Evolutionary conservation across 2,797 vertebrate genomes (phyloP).

Genomic region (Luscinia luscinia): DNA sequence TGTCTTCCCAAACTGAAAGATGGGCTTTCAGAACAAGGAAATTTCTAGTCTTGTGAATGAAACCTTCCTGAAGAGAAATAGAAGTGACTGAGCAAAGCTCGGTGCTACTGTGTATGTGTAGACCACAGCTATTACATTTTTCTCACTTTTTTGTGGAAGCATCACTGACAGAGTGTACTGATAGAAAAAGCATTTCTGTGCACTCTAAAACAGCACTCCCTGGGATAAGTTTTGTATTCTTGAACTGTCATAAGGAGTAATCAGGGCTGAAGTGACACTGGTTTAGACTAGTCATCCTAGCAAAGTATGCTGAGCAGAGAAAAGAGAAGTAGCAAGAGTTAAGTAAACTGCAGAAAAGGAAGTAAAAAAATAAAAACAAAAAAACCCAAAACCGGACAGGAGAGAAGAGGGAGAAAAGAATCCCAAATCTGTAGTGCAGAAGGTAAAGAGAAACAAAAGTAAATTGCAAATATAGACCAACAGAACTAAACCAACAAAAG

Average conservation of each 20-base stretch:
- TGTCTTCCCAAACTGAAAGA: not conserved
- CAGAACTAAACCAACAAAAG: not conserved
- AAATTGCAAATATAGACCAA: not conserved
- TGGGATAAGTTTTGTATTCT: not conserved
- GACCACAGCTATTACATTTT: not conserved
- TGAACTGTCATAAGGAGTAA: not conserved
- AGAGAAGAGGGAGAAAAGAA: too few species aligned
- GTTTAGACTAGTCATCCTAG: not conserved
- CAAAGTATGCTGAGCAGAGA: not conserved
- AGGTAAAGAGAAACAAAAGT: not conserved
- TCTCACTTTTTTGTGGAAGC: not conserved
- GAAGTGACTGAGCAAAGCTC: not conserved
- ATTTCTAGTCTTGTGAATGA: not conserved
- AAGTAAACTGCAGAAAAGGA: not conserved
- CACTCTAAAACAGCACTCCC: not conserved
- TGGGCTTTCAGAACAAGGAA: not conserved
- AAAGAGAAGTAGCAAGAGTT: not conserved
- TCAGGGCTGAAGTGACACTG: not conserved
- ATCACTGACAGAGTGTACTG: not conserved
- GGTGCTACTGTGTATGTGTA: accelerated
- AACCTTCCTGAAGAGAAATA: not conserved
- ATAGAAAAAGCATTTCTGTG: not conserved
- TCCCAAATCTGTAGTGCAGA: not conserved
- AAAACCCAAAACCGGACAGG: accelerated
- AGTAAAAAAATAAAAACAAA: not conserved